A percentile compares a stretch with the other conserved stretches of the same genome.
These are phyloP conservation scores for Galeopsomyia nigrocyanea DNA, from an alignment of 2,888 invertebrate genomes.

Conservation along the genomic window DNA sequence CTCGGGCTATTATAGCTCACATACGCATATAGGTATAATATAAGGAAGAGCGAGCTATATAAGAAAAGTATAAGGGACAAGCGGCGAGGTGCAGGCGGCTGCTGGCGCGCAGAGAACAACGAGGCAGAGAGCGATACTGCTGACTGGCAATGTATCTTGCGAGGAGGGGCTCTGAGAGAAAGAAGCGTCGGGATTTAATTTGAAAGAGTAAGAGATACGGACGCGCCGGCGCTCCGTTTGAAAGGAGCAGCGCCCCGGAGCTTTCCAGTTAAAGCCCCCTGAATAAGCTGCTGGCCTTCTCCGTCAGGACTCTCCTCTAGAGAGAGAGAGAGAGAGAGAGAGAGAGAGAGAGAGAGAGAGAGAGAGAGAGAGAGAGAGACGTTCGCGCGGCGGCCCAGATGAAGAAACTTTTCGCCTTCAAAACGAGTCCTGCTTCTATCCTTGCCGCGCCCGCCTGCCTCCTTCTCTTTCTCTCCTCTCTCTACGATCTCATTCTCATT, in stretches of 20 bases:
- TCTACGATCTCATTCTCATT: not conserved
- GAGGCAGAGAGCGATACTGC: not conserved
- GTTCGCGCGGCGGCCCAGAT: slow-evolving; percentile 38
- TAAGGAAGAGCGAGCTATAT: slow-evolving; percentile 20
- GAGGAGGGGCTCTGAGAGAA: not conserved
- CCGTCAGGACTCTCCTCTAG: slow-evolving; percentile 34
- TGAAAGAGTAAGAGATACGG: slow-evolving; percentile 49
- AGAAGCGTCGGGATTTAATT: slow-evolving; percentile 51
- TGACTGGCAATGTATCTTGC: slow-evolving; percentile 15
- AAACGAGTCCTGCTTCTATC: no score
- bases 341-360: no score
- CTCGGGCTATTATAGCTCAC: no score
- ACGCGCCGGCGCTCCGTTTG: slow-evolving; percentile 33
- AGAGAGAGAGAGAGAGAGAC: no score
- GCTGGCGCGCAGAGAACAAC: not conserved
- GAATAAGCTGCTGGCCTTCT: slow-evolving; percentile 50
- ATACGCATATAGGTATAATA: not conserved
- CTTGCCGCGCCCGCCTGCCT: not conserved
- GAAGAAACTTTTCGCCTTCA: slow-evolving; percentile 41
- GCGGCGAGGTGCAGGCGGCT: not conserved
- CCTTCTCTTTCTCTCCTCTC: slow-evolving; percentile 6
- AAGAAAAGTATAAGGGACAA: slow-evolving; percentile 14
- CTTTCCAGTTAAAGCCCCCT: slow-evolving; percentile 48
- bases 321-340: no score
- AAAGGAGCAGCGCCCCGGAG: slow-evolving; percentile 34